A percentile compares a stretch with the other conserved stretches of the same genome.
These are phyloP conservation scores for Heterodera filipjevi DNA, from an alignment of 2,888 invertebrate genomes.

Conservation along the genomic window DNA sequence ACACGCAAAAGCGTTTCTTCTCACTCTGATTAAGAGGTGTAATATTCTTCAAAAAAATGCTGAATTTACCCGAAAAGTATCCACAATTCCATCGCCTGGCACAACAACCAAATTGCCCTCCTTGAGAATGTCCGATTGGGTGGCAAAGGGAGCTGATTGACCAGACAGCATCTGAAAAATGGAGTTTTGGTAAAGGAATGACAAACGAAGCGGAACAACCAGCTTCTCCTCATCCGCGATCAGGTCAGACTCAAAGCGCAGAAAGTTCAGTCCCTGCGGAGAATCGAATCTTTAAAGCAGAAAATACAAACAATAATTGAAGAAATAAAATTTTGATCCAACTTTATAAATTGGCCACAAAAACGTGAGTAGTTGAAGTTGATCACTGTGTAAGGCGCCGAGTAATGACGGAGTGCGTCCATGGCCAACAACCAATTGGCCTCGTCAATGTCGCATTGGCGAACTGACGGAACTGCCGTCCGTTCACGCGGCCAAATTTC, in stretches of 20 bases:
- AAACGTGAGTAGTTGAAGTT: slow-evolving; percentile 88
- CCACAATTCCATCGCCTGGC: slow-evolving; percentile 55
- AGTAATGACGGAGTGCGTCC: slow-evolving; percentile 47
- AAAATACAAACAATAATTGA: slow-evolving; percentile 17
- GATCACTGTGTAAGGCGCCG: slow-evolving; percentile 79
- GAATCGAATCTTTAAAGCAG: slow-evolving; percentile 33
- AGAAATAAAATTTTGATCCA: slow-evolving; percentile 66
- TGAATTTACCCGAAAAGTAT: slow-evolving; percentile 44
- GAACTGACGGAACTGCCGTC: slow-evolving; percentile 49
- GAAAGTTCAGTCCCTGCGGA: slow-evolving; percentile 46
- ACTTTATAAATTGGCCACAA: slow-evolving; percentile 77
- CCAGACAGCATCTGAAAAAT: neutral
- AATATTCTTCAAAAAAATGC: neutral
- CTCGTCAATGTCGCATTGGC: slow-evolving; percentile 45
- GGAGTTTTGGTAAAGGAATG: neutral
- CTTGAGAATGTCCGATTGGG: slow-evolving; percentile 44
- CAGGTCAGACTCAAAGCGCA: slow-evolving; percentile 60
- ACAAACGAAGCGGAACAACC: neutral
- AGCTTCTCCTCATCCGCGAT: slow-evolving; percentile 56
- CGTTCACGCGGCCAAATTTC: slow-evolving; percentile 43
- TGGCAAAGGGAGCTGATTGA: neutral
- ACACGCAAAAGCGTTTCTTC: slow-evolving; percentile 57
- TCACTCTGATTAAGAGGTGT: slow-evolving; percentile 39
- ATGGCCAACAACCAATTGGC: slow-evolving; percentile 57
- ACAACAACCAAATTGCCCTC: slow-evolving; percentile 53